Percentiles rank a stretch among this genome's conserved stretches.
These are phyloP conservation scores for Petromus typicus DNA, from an alignment of 2,113 vertebrate species.

Conservation along the genomic window DNA sequence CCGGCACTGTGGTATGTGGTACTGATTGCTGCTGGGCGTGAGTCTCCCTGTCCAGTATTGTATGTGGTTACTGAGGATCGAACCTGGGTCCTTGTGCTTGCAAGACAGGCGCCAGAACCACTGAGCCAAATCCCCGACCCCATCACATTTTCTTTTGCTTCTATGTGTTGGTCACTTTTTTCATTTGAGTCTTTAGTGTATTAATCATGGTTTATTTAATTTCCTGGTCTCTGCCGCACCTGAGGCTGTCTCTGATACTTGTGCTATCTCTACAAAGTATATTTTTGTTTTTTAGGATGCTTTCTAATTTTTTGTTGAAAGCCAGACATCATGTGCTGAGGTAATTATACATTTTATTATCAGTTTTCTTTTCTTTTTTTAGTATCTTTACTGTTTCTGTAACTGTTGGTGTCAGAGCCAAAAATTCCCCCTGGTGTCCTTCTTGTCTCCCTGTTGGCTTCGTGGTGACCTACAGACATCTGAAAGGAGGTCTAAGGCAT, in stretches of 20 bases:
- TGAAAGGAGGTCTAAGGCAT: background rate
- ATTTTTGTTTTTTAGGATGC: background rate
- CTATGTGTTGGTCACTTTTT: background rate
- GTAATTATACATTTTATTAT: background rate
- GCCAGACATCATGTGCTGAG: background rate
- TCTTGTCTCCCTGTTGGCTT: background rate
- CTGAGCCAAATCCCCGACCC: too few species aligned
- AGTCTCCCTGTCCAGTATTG: too few species aligned
- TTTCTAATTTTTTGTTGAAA: background rate
- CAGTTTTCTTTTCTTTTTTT: background rate
- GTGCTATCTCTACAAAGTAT: background rate
- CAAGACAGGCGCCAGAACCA: too few species aligned
- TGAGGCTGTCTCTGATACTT: background rate
- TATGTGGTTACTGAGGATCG: too few species aligned
- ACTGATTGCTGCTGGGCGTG: too few species aligned
- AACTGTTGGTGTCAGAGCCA: background rate
- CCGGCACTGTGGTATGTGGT: too few species aligned
- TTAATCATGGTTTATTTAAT: background rate
- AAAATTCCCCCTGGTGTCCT: background rate
- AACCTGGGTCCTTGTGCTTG: too few species aligned
- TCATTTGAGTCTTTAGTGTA: background rate
- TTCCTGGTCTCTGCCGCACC: background rate
- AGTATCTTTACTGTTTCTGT: background rate
- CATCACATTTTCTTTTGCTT: too few species aligned
- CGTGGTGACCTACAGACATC: background rate